These are phyloP conservation scores for Cranoglanis bouderius DNA, from an alignment of 2,113 vertebrate genomes.

Conservation along the genomic window DNA sequence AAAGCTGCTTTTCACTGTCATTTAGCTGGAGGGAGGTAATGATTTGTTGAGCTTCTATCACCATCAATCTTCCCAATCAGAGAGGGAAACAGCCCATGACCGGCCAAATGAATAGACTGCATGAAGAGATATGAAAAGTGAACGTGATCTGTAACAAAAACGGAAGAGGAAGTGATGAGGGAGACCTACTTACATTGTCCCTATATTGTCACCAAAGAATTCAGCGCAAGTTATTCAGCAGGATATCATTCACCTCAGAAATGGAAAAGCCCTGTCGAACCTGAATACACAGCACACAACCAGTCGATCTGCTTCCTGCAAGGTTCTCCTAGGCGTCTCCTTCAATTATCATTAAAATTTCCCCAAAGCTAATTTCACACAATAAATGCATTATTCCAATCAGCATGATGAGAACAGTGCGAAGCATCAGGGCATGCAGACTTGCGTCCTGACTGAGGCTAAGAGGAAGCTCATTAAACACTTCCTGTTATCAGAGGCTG, in stretches of 20 bases:
- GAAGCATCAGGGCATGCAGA: slow-evolving; percentile 6
- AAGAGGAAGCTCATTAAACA: slow-evolving; percentile 52
- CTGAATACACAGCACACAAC: background rate
- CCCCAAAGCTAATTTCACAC: slow-evolving; percentile 61
- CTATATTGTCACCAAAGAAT: background rate
- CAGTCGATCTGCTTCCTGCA: background rate
- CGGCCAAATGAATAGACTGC: slow-evolving; percentile 31
- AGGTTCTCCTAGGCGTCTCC: slow-evolving; percentile 1
- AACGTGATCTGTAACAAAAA: slow-evolving; percentile 23
- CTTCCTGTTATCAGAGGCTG: slow-evolving; percentile 56
- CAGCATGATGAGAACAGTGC: slow-evolving; percentile 60
- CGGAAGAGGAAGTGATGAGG: background rate
- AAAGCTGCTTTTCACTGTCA: slow-evolving; percentile 39
- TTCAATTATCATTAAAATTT: slow-evolving; percentile 60
- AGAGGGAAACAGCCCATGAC: slow-evolving; percentile 28
- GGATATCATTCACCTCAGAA: background rate
- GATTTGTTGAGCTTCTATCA: slow-evolving; percentile 52
- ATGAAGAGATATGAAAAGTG: slow-evolving; percentile 20
- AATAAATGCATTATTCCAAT: slow-evolving; percentile 69
- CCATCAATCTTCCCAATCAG: slow-evolving; percentile 46
- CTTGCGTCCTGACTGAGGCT: slow-evolving; percentile 40
- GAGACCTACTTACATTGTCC: background rate
- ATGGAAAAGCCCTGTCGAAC: background rate
- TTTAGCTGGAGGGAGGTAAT: slow-evolving; percentile 37
- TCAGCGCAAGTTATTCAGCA: background rate